Percentiles rank a stretch among this genome's conserved stretches.
Evolutionary conservation across 2,113 vertebrate species (phyloP).

Genomic region (Agelaius tricolor): DNA sequence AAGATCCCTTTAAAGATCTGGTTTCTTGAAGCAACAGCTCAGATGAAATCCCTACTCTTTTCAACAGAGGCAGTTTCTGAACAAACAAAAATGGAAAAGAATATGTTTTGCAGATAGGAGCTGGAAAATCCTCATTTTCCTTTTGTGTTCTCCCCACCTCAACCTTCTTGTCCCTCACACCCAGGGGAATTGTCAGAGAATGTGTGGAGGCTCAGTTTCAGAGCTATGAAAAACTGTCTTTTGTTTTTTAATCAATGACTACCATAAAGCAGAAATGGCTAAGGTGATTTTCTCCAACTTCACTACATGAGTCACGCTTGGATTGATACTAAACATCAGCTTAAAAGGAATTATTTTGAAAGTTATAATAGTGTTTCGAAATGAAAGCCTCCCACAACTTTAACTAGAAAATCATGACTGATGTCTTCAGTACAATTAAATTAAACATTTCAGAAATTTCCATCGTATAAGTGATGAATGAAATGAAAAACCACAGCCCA

Average conservation of each 20-base stretch:
- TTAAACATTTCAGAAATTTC: slow-evolving; percentile 33
- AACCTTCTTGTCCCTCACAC: background rate
- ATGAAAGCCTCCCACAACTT: slow-evolving; percentile 58
- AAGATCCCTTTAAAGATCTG: background rate
- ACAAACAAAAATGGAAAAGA: background rate
- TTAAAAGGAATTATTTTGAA: slow-evolving; percentile 67
- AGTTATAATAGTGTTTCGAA: slow-evolving; percentile 53
- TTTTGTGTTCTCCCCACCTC: background rate
- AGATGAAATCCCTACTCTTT: background rate
- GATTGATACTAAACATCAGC: slow-evolving; percentile 50
- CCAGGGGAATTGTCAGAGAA: background rate
- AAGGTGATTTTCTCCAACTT: slow-evolving; percentile 39
- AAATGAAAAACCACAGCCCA: slow-evolving; percentile 17
- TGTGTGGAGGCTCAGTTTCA: background rate
- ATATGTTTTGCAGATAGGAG: background rate
- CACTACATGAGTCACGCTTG: background rate
- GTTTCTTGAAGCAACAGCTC: background rate
- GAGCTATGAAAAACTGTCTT: background rate
- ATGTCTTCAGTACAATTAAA: slow-evolving; percentile 34
- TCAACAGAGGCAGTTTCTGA: background rate
- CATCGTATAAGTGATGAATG: slow-evolving; percentile 1
- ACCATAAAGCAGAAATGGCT: background rate
- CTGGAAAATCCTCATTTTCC: background rate
- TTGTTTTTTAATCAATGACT: background rate
- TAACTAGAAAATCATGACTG: slow-evolving; percentile 56